Conservation (phyloP, 2,797 vertebrate species). For the Betta splendens region DNA sequence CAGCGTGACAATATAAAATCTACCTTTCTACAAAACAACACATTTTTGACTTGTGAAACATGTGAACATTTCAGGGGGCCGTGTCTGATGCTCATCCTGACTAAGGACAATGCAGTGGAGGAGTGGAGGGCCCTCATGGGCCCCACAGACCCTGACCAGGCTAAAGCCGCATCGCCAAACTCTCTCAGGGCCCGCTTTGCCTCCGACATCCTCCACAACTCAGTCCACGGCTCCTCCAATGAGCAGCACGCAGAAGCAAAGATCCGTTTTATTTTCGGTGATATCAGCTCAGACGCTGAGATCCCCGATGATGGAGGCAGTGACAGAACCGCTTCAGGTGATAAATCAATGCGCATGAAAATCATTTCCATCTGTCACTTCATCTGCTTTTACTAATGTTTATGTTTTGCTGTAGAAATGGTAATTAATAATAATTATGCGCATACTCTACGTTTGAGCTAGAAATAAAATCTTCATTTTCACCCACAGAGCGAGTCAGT, state of each 20-base stretch:
- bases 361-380: constrained; percentile 23
- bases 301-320: constrained; percentile 35
- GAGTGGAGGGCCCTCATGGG: constrained; percentile 92
- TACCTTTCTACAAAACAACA: too few relatives aligned
- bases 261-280: constrained; percentile 79
- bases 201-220: constrained; percentile 83
- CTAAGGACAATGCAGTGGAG: constrained; percentile 89
- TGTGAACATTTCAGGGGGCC: constrained; percentile 80
- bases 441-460: background rate
- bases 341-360: constrained; percentile 15
- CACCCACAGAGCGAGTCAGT: constrained; percentile 49
- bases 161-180: constrained; percentile 76
- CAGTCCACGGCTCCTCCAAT: constrained; percentile 88
- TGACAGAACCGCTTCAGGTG: constrained; percentile 47
- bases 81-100: constrained; percentile 85
- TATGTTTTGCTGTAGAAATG: background rate
- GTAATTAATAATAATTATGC: too few relatives aligned
- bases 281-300: constrained; percentile 61
- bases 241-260: constrained; percentile 70
- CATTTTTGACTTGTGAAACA: too few relatives aligned
- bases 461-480: constrained; percentile 22
- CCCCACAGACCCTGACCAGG: constrained; percentile 85
- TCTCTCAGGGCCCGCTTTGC: constrained; percentile 89
- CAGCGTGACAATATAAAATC: too few relatives aligned
- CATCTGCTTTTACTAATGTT: constrained; percentile 16